Evolutionary conservation across 2,888 invertebrate species (phyloP).

Genomic region (Amiota mariae): DNA sequence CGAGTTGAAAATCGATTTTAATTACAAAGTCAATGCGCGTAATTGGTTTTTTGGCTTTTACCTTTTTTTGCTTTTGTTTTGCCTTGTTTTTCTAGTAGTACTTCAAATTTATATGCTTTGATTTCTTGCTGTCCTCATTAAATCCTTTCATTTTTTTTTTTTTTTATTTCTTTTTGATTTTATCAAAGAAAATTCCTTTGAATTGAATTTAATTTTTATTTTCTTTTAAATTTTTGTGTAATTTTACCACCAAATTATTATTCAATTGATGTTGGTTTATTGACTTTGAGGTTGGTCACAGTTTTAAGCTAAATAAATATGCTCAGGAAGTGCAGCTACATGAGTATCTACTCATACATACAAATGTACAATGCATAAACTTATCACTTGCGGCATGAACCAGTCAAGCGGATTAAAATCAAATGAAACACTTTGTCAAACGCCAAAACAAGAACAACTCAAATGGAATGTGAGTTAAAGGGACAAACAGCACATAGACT

Average conservation of each 20-base stretch:
- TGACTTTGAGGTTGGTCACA: background rate
- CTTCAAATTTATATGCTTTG: background rate
- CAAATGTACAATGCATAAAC: background rate
- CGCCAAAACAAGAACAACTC: background rate
- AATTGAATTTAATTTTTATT: conserved; percentile 1
- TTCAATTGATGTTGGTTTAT: background rate
- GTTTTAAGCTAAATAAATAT: too few species aligned
- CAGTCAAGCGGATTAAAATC: background rate
- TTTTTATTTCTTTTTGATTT: background rate
- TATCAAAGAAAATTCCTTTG: background rate
- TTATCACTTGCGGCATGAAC: background rate
- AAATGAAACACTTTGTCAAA: conserved; percentile 3
- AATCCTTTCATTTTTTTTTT: background rate
- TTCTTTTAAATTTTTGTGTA: background rate
- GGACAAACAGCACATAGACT: background rate
- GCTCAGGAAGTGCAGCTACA: too few species aligned
- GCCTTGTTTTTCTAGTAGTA: background rate
- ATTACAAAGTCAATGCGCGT: conserved; percentile 65
- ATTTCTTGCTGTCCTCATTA: background rate
- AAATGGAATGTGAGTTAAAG: background rate
- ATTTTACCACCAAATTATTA: conserved; percentile 8
- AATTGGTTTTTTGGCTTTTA: conserved; percentile 53
- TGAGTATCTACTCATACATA: too few species aligned
- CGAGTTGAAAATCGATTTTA: conserved; percentile 63
- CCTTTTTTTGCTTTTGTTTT: background rate